phyloP scores from a whole-genome alignment of 2,888 invertebrate species.

The Melieria omissa region DNA sequence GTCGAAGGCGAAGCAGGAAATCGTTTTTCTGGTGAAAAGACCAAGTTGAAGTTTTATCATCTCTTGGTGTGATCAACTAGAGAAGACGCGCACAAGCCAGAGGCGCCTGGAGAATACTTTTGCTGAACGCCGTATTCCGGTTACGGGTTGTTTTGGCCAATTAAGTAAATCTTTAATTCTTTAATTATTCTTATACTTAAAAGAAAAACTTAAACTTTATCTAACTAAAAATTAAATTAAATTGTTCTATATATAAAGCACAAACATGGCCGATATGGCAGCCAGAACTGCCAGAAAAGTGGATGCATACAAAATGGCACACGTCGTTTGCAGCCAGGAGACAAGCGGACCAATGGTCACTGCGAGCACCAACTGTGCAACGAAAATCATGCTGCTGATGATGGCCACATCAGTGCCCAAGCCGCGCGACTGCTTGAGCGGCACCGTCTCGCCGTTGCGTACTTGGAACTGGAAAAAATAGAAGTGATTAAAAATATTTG shows the following conservation, averaged over 20 bases:
- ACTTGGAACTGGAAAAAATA: constrained; percentile 56
- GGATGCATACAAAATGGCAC: constrained; percentile 65
- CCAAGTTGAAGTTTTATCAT: no score
- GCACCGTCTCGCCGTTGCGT: constrained; percentile 62
- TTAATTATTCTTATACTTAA: no score
- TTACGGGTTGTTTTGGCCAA: no score
- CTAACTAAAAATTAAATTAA: no score
- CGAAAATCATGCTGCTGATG: constrained; percentile 66
- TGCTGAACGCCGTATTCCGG: no score
- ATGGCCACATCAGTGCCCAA: constrained; percentile 67
- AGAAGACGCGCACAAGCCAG: no score
- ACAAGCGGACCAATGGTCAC: constrained; percentile 63
- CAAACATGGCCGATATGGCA: constrained; percentile 65
- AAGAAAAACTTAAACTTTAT: no score
- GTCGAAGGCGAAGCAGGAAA: no score
- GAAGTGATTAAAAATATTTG: background rate
- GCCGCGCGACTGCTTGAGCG: constrained; percentile 64
- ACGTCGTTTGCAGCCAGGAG: constrained; percentile 60
- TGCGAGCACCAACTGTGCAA: constrained; percentile 66
- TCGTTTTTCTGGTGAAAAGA: no score
- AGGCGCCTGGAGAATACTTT: no score
- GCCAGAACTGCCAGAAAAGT: constrained; percentile 62
- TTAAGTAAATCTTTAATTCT: no score
- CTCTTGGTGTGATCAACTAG: no score
- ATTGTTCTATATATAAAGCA: constrained; percentile 60